Conservation (phyloP, 2,888 invertebrate genomes). For the Lepidonotus clava region DNA sequence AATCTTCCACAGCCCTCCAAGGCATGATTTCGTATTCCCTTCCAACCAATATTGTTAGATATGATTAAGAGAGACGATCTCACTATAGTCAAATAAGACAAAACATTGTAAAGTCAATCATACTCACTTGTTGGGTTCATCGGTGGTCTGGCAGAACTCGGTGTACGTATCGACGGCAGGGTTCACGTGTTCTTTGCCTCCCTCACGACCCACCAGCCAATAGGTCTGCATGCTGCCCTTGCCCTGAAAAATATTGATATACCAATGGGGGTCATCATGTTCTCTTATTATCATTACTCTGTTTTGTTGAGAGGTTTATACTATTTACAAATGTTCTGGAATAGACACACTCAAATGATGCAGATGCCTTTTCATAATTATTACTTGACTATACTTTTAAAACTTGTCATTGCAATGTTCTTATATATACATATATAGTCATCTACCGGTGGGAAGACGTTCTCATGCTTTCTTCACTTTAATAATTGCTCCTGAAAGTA, state of each 20-base stretch:
- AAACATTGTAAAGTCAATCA: background rate
- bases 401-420: background rate
- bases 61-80: no score
- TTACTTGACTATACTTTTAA: background rate
- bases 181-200: conserved; percentile 6
- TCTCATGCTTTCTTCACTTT: background rate
- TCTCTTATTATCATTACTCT: no score
- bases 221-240: conserved; percentile 94
- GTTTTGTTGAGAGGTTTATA: no score
- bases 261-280: no score
- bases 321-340: background rate
- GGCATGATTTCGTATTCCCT: background rate
- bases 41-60: no score
- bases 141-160: background rate
- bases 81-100: background rate
- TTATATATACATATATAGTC: background rate
- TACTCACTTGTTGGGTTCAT: conserved; percentile 11
- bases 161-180: background rate
- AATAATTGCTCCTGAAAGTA: background rate
- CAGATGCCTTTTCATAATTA: background rate
- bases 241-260: conserved; percentile 66
- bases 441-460: background rate
- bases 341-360: background rate
- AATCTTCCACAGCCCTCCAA: background rate
- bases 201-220: conserved; percentile 83